Conservation (phyloP, 2,888 invertebrate species). For the Atrina japonica region DNA sequence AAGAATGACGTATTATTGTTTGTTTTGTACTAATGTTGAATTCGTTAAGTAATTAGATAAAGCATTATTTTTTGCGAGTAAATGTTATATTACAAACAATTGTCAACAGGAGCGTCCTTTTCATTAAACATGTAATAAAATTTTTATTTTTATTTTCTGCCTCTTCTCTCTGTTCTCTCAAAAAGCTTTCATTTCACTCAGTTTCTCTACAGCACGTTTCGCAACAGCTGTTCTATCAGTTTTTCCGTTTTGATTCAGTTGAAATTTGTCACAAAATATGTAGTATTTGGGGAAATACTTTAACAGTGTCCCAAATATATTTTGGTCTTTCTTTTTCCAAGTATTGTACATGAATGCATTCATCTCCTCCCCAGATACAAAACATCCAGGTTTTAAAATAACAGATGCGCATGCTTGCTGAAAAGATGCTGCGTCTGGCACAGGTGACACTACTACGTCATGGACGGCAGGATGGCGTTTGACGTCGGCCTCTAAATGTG, state of each 20-base stretch:
- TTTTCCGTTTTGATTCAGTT: constrained; percentile 7
- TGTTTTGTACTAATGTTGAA: no score
- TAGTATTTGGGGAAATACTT: constrained; percentile 4
- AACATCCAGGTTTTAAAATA: not conserved
- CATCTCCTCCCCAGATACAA: not conserved
- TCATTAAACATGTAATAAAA: no score
- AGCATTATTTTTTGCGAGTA: no score
- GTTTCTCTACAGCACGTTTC: not conserved
- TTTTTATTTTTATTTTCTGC: no score
- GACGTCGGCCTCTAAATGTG: constrained; percentile 7
- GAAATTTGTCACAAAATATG: constrained; percentile 7
- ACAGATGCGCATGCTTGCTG: not conserved
- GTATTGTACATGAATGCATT: not conserved
- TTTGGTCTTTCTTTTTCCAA: not conserved
- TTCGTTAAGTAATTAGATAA: no score
- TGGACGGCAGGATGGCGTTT: constrained; percentile 8
- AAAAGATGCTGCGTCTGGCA: not conserved
- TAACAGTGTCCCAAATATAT: not conserved
- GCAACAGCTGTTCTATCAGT: constrained; percentile 1
- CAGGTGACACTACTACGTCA: constrained; percentile 15
- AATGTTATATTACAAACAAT: no score
- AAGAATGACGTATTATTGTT: no score
- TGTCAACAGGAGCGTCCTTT: no score
- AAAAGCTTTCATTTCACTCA: no score
- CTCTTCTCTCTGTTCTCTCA: no score